Percentiles rank a stretch among this genome's conserved stretches.
Evolutionary conservation across 2,888 invertebrate species (phyloP).

Genomic region (Beris chalybata): DNA sequence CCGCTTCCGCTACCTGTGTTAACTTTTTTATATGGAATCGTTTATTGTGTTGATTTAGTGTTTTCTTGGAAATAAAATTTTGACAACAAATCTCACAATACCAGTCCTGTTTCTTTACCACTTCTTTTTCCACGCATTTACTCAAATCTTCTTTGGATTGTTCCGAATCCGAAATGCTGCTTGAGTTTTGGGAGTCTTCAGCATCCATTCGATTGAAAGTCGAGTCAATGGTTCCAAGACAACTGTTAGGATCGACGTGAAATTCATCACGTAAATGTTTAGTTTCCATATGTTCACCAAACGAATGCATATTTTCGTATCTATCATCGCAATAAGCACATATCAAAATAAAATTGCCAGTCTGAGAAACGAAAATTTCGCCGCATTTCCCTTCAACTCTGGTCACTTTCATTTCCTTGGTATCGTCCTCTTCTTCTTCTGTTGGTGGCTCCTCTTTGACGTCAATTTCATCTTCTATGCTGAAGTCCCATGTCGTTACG

Average conservation of each 20-base stretch:
- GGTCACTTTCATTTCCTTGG: constrained; percentile 1
- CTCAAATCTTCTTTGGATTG: too few species aligned
- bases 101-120: neutral
- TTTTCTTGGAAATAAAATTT: neutral
- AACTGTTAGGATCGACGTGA: neutral
- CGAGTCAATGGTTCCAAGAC: neutral
- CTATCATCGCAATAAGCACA: constrained; percentile 30
- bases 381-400: constrained; percentile 37
- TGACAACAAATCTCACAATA: neutral
- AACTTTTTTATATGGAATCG: too few species aligned
- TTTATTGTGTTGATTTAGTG: too few species aligned
- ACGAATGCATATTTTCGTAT: constrained; percentile 14
- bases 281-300: constrained; percentile 25
- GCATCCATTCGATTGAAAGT: neutral
- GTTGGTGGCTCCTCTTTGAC: too few species aligned
- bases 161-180: too few species aligned
- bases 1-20: too few species aligned
- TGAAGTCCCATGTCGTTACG: too few species aligned
- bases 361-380: constrained; percentile 30
- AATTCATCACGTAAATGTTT: constrained; percentile 8
- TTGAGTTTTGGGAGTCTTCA: neutral
- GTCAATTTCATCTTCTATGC: too few species aligned
- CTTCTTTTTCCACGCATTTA: too few species aligned
- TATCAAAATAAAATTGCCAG: constrained; percentile 19
- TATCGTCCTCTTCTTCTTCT: too few species aligned